Conservation (phyloP, 2,797 vertebrate genomes). For the Centroberyx gerrardi region DNA sequence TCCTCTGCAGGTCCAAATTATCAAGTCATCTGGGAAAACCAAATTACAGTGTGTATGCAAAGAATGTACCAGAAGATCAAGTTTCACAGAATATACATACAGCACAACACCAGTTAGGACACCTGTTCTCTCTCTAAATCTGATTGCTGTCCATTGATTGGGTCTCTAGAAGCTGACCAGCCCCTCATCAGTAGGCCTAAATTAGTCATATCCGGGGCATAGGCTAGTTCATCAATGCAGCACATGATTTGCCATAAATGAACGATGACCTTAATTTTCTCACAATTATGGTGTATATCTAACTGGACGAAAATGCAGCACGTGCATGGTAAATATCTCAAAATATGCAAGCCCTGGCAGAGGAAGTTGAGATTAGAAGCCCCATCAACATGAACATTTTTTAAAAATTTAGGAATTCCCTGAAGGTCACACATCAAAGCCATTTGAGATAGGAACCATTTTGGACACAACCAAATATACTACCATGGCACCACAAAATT, state of each 20-base stretch:
- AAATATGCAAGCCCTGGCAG: neutral
- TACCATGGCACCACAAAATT: neutral
- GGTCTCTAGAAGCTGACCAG: constrained; percentile 46
- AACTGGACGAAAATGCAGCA: neutral
- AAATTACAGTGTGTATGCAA: constrained; percentile 68
- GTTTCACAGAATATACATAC: constrained; percentile 60
- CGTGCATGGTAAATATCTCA: neutral
- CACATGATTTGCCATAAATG: constrained; percentile 9
- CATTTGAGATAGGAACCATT: neutral
- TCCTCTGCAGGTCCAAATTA: constrained; percentile 74
- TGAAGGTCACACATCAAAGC: neutral
- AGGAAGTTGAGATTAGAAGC: neutral
- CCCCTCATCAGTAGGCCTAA: neutral
- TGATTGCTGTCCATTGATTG: constrained; percentile 49
- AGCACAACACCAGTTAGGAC: constrained; percentile 66
- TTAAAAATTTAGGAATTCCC: neutral
- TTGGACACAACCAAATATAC: neutral
- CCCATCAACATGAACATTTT: neutral
- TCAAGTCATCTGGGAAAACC: constrained; percentile 77
- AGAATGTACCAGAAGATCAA: constrained; percentile 46
- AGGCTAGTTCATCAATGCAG: neutral
- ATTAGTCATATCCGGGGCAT: constrained; percentile 19
- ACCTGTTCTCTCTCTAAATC: constrained; percentile 72
- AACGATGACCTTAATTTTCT: constrained; percentile 7
- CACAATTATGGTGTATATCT: constrained; percentile 6